Base-by-base conservation (phyloP, 2,888 invertebrate species). In the Tinea pellionella region DNA sequence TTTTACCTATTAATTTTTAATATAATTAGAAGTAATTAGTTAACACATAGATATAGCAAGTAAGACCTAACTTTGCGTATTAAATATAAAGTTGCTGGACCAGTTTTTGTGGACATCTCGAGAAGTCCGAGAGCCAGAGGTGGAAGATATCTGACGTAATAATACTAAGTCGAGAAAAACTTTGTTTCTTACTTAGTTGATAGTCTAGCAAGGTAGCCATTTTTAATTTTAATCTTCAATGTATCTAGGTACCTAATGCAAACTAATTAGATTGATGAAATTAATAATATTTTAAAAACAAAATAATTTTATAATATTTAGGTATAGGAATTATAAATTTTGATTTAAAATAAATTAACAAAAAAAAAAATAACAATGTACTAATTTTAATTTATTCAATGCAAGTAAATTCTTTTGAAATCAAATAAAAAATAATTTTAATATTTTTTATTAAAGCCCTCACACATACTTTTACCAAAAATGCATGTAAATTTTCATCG, bases 141-240 rank as follows among this genome's bases (percentile, higher is more conserved):
- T 47, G 47, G 47, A 47, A 18, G 16, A 53, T 18, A 18, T n/a
- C 24, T 53, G 53, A 53, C 53, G 53, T 53, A 53, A 53, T 53
- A 53, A 53, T 53, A 53, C 19, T 53, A n/a, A 6, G 53, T 6
- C 53, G 8, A 53, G 53, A 53, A 53, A 53, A 53, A 53, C 53
- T 24, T 53, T 19, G 53, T 24, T 16, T 47, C 53, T 13, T 19
- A 53, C 24, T 13, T n/a, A 53, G 12, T 53, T 24, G 53, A 24
- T 18, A 24, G 13, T 18, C 53, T 53, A 53, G 53, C n/a, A 24
- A 2, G 53, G 53, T n/a, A 24, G 53, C 53, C 53, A 53, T 53
- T 24, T 53, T 53, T 19, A 8, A 53, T 7, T 53, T 53, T 47
- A n/a, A 53, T 16, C 53, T 24, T n/a, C 24, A 4, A 9, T 6